Conservation (phyloP, 2,888 invertebrate species). For the Noctuana brunneofusca region DNA sequence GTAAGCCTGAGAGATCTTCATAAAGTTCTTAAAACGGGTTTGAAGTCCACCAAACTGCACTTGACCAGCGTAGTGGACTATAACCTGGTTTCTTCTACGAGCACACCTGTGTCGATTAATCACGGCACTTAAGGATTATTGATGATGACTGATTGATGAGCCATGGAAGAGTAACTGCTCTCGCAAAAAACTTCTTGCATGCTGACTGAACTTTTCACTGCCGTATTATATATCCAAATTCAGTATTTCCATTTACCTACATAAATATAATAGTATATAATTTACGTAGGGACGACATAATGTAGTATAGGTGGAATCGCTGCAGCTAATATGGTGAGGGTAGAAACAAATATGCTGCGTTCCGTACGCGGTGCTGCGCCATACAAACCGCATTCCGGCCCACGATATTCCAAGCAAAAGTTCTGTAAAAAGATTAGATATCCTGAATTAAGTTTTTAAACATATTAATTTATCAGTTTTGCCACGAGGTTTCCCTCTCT, state of each 20-base stretch:
- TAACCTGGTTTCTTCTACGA: background rate
- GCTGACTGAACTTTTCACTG: conserved; percentile 42
- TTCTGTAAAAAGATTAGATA: conserved; percentile 55
- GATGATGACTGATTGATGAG: too few species aligned
- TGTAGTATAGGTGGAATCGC: conserved; percentile 45
- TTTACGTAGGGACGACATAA: conserved; percentile 52
- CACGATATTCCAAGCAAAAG: conserved; percentile 74
- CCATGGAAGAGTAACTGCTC: background rate
- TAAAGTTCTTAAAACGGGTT: too few species aligned
- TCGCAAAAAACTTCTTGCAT: conserved; percentile 37
- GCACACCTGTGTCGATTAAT: background rate
- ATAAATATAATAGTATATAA: background rate
- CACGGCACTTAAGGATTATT: background rate
- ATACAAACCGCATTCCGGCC: conserved; percentile 63
- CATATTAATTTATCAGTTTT: too few species aligned
- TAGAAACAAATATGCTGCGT: conserved; percentile 50
- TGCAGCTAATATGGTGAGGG: conserved; percentile 48
- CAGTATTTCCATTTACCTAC: conserved; percentile 34
- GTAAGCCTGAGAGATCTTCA: too few species aligned
- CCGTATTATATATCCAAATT: conserved; percentile 48
- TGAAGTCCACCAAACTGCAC: too few species aligned
- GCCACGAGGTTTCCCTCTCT: too few species aligned
- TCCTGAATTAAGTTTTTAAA: background rate
- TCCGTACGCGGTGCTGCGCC: conserved; percentile 47
- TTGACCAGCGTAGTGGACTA: too few species aligned